A percentile compares a stretch with the other conserved stretches of the same genome.
Conservation (phyloP, 2,797 vertebrate species). For the Pseudomugil gertrudae region DNA sequence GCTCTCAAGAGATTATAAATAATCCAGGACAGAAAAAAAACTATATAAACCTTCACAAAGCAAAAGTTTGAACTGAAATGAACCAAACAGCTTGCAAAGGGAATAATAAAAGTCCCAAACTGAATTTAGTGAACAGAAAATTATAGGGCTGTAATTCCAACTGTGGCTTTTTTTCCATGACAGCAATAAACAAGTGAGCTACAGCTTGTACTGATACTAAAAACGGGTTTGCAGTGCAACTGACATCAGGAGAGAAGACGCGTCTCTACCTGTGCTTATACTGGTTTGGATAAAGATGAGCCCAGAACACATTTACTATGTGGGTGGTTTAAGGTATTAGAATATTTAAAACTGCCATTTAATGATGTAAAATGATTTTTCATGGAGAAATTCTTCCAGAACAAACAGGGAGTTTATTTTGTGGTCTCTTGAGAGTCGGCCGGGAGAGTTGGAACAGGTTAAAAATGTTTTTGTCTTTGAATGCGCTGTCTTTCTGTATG, state of each 20-base stretch:
- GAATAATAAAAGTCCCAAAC: background rate
- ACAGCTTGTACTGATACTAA: background rate
- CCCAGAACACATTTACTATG: conserved; percentile 3
- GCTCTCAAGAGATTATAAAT: conserved; percentile 58
- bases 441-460: background rate
- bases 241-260: background rate
- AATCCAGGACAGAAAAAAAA: background rate
- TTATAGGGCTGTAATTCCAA: background rate
- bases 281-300: background rate
- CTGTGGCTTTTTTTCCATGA: background rate
- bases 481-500: conserved; percentile 29
- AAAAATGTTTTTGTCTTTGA: conserved; percentile 6
- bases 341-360: background rate
- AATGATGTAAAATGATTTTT: background rate
- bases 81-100: too few species aligned
- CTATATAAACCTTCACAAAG: too few species aligned
- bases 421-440: conserved; percentile 57
- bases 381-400: conserved; percentile 12
- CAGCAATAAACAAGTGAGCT: background rate
- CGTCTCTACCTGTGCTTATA: background rate
- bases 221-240: background rate
- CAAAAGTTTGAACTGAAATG: too few species aligned
- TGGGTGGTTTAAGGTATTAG: background rate
- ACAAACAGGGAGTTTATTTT: conserved; percentile 13
- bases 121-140: background rate